Conservation (phyloP, 2,113 vertebrate species). For the Ochotona princeps region DNA sequence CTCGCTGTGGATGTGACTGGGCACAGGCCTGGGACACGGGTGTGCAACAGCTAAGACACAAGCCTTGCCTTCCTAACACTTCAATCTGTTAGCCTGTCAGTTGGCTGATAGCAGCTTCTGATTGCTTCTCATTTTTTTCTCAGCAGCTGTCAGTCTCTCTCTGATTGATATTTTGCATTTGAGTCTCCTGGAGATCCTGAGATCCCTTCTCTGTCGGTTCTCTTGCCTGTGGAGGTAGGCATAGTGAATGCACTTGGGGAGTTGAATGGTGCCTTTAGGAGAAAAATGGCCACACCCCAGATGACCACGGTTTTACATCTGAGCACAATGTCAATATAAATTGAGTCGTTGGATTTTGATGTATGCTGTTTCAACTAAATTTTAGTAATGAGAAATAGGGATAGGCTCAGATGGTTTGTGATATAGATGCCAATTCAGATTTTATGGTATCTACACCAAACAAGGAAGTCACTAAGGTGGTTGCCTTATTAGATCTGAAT, state of each 20-base stretch:
- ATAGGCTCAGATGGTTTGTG: constrained; percentile 1
- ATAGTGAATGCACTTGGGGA: background rate
- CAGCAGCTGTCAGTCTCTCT: background rate
- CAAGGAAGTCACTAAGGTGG: constrained; percentile 36
- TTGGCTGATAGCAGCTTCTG: background rate
- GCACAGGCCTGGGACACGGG: fast-evolving
- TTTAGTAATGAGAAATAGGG: constrained; percentile 48
- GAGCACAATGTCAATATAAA: constrained; percentile 22
- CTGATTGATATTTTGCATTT: constrained; percentile 5
- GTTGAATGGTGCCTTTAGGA: constrained; percentile 17
- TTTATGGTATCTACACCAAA: constrained; percentile 46
- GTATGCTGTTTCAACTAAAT: constrained; percentile 50
- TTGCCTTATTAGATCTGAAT: constrained; percentile 45
- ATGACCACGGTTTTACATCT: background rate
- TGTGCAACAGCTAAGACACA: background rate
- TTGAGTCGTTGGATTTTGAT: constrained; percentile 14
- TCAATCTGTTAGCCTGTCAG: background rate
- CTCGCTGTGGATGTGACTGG: background rate
- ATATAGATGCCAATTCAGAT: constrained; percentile 20
- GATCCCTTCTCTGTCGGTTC: background rate
- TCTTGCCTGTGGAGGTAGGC: constrained; percentile 27
- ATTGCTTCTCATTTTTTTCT: constrained; percentile 36
- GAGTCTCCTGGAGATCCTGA: constrained; percentile 40
- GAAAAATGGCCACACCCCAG: background rate
- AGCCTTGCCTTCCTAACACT: background rate